Conservation (phyloP, 2,888 invertebrate genomes). For the Leucophenga montana region DNA sequence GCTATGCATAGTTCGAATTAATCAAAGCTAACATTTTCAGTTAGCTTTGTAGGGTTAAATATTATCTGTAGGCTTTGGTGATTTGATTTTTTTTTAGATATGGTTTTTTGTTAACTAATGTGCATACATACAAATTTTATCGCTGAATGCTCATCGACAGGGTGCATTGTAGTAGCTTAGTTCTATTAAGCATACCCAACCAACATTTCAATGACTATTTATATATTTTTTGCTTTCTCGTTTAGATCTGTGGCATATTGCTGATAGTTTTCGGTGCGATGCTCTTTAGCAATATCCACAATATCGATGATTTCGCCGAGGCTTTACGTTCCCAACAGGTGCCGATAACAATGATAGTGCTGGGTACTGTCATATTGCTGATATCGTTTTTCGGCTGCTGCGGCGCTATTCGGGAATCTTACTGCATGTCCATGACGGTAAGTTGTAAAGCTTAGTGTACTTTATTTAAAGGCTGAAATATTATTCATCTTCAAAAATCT, state of each 20-base stretch:
- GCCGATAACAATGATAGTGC: slow-evolving; percentile 79
- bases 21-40: no score
- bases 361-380: slow-evolving; percentile 82
- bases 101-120: no score
- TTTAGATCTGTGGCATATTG: slow-evolving; percentile 81
- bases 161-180: not conserved
- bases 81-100: no score
- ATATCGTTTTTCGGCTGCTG: slow-evolving; percentile 94
- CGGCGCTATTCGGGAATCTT: slow-evolving; percentile 89
- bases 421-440: slow-evolving; percentile 90
- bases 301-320: slow-evolving; percentile 74
- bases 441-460: slow-evolving; percentile 58
- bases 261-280: slow-evolving; percentile 80
- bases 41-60: no score
- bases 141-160: no score
- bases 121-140: no score
- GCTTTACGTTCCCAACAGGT: slow-evolving; percentile 76
- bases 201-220: not conserved
- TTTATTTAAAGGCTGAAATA: not conserved
- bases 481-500: slow-evolving; percentile 42
- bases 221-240: slow-evolving; percentile 1
- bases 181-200: not conserved
- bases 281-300: slow-evolving; percentile 78
- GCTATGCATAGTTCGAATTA: no score
- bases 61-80: no score